Percentiles rank a stretch among this genome's conserved stretches.
These are phyloP conservation scores for Corythaeola cristata DNA, from an alignment of 2,113 vertebrate species.

Conservation along the genomic window DNA sequence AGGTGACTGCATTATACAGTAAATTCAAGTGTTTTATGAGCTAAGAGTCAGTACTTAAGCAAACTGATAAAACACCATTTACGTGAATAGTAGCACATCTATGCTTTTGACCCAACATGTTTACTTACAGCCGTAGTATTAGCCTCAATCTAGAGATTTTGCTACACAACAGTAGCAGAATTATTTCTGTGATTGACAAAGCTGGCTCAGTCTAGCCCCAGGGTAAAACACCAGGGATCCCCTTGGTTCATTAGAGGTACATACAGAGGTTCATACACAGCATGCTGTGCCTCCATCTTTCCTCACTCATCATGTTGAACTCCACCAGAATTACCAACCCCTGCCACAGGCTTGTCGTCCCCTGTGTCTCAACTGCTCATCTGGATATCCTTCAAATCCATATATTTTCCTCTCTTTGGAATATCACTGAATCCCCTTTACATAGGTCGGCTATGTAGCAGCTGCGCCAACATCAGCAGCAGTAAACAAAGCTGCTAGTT, in stretches of 20 bases:
- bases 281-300: background rate
- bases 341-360: fast-evolving
- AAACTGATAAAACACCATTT: conserved; percentile 52
- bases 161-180: background rate
- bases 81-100: conserved; percentile 26
- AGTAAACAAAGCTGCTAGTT: background rate
- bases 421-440: background rate
- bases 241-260: background rate
- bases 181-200: background rate
- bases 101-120: background rate
- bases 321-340: background rate
- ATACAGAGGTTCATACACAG: background rate
- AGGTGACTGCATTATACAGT: background rate
- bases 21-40: conserved; percentile 47
- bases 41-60: conserved; percentile 28
- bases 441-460: background rate
- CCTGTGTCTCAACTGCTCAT: background rate
- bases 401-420: background rate
- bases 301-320: background rate
- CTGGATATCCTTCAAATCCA: background rate
- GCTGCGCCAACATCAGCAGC: background rate
- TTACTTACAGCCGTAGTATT: background rate
- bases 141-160: background rate
- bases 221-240: background rate
- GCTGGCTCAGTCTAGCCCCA: background rate